Evolutionary conservation across 2,113 vertebrate species (phyloP).

Genomic region (Solea senegalensis): DNA sequence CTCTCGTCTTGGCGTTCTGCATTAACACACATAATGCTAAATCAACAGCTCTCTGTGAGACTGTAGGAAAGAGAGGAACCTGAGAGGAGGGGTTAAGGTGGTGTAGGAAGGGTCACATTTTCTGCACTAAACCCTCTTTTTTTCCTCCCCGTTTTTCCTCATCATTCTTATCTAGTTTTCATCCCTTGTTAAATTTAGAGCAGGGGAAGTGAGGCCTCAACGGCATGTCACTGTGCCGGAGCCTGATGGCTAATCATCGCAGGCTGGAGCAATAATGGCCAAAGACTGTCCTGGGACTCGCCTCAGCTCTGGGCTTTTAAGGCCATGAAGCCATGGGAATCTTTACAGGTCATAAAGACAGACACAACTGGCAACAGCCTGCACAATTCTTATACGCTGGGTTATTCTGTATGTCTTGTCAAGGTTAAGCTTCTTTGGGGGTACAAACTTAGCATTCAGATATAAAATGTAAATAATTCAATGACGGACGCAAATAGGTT

Average conservation of each 20-base stretch:
- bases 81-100: constrained; percentile 33
- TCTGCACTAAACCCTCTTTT: constrained; percentile 55
- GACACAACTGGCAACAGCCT: not conserved
- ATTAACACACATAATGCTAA: constrained; percentile 72
- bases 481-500: not conserved
- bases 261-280: constrained; percentile 53
- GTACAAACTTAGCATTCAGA: not conserved
- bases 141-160: constrained; percentile 17
- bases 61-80: constrained; percentile 38
- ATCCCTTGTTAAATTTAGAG: constrained; percentile 57
- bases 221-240: constrained; percentile 46
- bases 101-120: constrained; percentile 17
- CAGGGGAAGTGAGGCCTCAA: constrained; percentile 21
- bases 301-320: constrained; percentile 29
- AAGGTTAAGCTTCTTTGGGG: not conserved
- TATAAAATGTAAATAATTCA: too few species aligned
- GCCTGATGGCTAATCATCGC: constrained; percentile 66
- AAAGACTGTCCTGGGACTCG: constrained; percentile 49
- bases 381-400: not conserved
- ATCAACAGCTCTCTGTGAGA: constrained; percentile 69
- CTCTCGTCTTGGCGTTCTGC: constrained; percentile 49
- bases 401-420: not conserved
- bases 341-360: constrained; percentile 16
- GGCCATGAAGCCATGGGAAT: constrained; percentile 18
- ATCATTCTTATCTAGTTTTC: constrained; percentile 32